phyloP scores from a whole-genome alignment of 1,140 invertebrate genomes.

The Scaptomyza graminum region DNA sequence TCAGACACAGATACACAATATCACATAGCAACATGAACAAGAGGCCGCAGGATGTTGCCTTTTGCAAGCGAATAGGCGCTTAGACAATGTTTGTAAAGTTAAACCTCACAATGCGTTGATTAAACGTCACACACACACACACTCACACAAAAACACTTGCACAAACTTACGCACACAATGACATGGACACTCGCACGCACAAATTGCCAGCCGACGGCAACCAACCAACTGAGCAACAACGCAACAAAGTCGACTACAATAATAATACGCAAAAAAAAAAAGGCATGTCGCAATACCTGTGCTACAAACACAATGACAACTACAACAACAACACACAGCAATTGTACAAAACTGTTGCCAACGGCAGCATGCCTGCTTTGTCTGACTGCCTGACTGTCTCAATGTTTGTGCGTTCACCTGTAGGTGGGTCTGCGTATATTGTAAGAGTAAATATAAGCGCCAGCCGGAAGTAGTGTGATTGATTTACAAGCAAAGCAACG shows the following conservation, averaged over 20 bases:
- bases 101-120: constrained; percentile 77
- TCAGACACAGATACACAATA: constrained; percentile 7
- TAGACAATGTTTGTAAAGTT: constrained; percentile 66
- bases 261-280: constrained; percentile 55
- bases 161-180: constrained; percentile 7
- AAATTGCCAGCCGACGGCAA: constrained; percentile 38
- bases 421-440: constrained; percentile 14
- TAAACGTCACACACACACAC: constrained; percentile 69
- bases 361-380: constrained; percentile 19
- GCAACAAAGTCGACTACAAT: constrained; percentile 61
- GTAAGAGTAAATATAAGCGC: constrained; percentile 39
- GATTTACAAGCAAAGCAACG: constrained; percentile 66
- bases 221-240: constrained; percentile 44
- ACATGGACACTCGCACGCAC: constrained; percentile 19
- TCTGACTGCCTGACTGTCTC: constrained; percentile 22
- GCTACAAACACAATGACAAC: constrained; percentile 38
- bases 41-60: constrained; percentile 28
- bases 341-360: constrained; percentile 44
- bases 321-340: constrained; percentile 13
- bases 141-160: constrained; percentile 43
- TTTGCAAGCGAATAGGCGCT: constrained; percentile 38
- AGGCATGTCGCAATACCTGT: constrained; percentile 50
- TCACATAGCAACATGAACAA: neutral
- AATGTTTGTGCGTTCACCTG: constrained; percentile 44
- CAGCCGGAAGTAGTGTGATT: constrained; percentile 75